Conservation (phyloP, 2,888 invertebrate genomes). For the Leptopterna dolabrata region DNA sequence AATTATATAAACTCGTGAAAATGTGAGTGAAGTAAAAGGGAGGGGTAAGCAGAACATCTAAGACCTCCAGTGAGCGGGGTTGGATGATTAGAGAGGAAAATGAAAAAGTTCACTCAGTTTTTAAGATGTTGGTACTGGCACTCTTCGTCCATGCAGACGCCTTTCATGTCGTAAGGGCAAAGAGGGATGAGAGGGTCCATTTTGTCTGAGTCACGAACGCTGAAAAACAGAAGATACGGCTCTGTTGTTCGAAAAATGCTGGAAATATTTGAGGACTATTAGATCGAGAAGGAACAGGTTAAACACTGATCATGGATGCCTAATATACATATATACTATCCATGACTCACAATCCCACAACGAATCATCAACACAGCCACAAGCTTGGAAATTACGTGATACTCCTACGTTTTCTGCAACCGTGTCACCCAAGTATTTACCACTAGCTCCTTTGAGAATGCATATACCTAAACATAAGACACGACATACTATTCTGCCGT, state of each 20-base stretch:
- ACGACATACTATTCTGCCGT: too few relatives aligned
- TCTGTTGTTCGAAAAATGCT: not conserved
- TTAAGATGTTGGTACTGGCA: conserved; percentile 59
- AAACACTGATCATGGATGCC: too few relatives aligned
- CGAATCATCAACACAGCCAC: too few relatives aligned
- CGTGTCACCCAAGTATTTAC: too few relatives aligned
- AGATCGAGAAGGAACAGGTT: too few relatives aligned
- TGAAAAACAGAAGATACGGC: not conserved
- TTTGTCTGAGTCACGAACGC: conserved; percentile 49
- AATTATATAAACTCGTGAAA: not conserved
- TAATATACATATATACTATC: too few relatives aligned
- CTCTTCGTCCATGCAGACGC: conserved; percentile 59
- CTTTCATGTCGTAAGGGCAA: conserved; percentile 58
- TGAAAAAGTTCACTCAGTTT: conserved; percentile 34
- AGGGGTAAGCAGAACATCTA: not conserved
- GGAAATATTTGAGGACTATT: not conserved
- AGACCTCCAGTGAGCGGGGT: not conserved
- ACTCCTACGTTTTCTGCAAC: too few relatives aligned
- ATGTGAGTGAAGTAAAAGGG: not conserved
- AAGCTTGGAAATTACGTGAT: too few relatives aligned
- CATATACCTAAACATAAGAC: too few relatives aligned
- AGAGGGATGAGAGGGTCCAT: conserved; percentile 55
- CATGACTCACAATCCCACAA: too few relatives aligned
- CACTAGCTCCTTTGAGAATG: too few relatives aligned
- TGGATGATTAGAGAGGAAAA: not conserved